Evolutionary conservation across 2,797 vertebrate genomes (phyloP).

Genomic region (Euphonia xanthogaster): DNA sequence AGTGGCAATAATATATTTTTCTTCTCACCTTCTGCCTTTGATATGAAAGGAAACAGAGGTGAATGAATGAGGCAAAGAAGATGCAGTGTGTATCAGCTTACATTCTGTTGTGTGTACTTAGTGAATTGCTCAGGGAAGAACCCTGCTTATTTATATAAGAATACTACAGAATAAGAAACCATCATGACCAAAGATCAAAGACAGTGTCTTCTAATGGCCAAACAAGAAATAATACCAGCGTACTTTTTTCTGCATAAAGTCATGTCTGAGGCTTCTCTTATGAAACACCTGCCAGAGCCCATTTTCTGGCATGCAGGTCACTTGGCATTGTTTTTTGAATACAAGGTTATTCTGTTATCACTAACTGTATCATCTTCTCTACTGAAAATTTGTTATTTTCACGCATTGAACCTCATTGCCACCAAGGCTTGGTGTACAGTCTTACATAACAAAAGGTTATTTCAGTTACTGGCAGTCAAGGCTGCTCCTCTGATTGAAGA

Average conservation of each 20-base stretch:
- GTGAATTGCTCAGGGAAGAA: neutral
- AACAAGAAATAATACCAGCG: neutral
- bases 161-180: neutral
- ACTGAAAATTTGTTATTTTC: slow-evolving; percentile 19
- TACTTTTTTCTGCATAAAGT: slow-evolving; percentile 54
- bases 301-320: slow-evolving; percentile 48
- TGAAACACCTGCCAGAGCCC: slow-evolving; percentile 41
- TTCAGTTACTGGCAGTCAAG: neutral
- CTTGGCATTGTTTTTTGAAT: slow-evolving; percentile 12
- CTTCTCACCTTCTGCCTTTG: neutral
- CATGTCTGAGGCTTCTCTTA: slow-evolving; percentile 19
- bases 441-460: neutral
- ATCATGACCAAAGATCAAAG: neutral
- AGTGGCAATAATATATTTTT: neutral
- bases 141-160: neutral
- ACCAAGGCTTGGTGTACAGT: neutral
- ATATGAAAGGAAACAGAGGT: slow-evolving; percentile 10
- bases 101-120: neutral
- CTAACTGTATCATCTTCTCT: slow-evolving; percentile 34
- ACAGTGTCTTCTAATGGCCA: neutral
- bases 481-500: neutral
- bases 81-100: neutral
- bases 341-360: slow-evolving; percentile 62
- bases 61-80: slow-evolving; percentile 43
- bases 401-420: neutral